A percentile compares a stretch with the other conserved stretches of the same genome.
Conservation (phyloP, 2,888 invertebrate species). For the Myopa tessellatipennis region DNA sequence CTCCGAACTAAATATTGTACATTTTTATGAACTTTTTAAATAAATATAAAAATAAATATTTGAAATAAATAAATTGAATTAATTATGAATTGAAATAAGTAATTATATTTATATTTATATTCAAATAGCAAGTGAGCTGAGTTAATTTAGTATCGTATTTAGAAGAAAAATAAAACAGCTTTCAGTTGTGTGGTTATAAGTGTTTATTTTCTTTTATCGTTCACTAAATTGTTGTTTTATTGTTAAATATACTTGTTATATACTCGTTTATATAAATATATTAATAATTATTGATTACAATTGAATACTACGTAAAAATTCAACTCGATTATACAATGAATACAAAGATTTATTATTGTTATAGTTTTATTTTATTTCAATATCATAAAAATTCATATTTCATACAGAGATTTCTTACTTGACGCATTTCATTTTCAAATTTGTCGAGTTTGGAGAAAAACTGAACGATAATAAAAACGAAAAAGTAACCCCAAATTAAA, state of each 20-base stretch:
- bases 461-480: too few relatives aligned
- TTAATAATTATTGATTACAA: constrained; percentile 21
- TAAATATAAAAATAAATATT: too few relatives aligned
- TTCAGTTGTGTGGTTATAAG: constrained; percentile 28
- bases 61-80: too few relatives aligned
- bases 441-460: too few relatives aligned
- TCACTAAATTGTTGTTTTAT: constrained; percentile 20
- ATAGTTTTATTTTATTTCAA: background rate
- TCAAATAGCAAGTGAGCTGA: too few relatives aligned
- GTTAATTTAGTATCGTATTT: too few relatives aligned
- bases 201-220: constrained; percentile 22
- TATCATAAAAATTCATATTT: background rate
- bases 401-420: background rate
- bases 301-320: constrained; percentile 20
- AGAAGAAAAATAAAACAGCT: constrained; percentile 8
- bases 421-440: too few relatives aligned
- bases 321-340: constrained; percentile 29
- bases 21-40: too few relatives aligned
- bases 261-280: constrained; percentile 6
- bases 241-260: background rate
- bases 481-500: too few relatives aligned
- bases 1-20: too few relatives aligned
- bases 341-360: background rate
- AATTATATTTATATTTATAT: too few relatives aligned
- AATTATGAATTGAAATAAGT: too few relatives aligned